Evolutionary conservation across 2,113 vertebrate species (phyloP), one percentile per base, ranked within the genome.

Genomic region (Micronisus gabar): DNA sequence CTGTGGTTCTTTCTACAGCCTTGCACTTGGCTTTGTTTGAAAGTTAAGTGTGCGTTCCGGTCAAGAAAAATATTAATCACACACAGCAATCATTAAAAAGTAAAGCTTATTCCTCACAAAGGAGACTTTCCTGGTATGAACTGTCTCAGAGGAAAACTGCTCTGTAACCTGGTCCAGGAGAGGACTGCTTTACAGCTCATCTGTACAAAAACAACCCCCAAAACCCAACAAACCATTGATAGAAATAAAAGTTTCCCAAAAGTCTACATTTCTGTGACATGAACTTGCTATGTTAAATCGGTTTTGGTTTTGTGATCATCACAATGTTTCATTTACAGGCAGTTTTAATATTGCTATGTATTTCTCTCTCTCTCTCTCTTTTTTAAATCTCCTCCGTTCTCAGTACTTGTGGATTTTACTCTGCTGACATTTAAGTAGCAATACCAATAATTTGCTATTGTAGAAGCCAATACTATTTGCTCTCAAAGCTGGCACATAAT

Each of bases 31-130:
- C 58, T 90, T 76, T 58, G 48, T 85, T 91, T 90, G 78, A 67
- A 95, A 91, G 73, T 68, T 40, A 91, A 94, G 59, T 11, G 48
- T 11, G 38, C 36, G 58, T 93, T 59, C 66, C 36, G 90, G 93
- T 94, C 93, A 92, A 86, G 95, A 93, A 82, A 96, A 96, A 94
- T 56, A 91, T 95, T 94, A 93, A 97, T 84, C 97, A 86, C 72
- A 23, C 22, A 73, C 32, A 93, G 80, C 63, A 95, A 94, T 92
- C 85, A 93, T 97, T 97, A 88, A 87, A 91, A 86, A 66, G 50
- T 47, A 76, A 94, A 86, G 38, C 55, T 90, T 53, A 15, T 11
- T 78, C 30, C 68, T 71, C 36, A 50, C 63, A 61, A 61, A 84
- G 79, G 61, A 81, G 53, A 26, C 30, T 47, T 90, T 50, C 52